Conservation (phyloP, 2,888 invertebrate genomes). For the Parapristionchus giblindavisi region DNA sequence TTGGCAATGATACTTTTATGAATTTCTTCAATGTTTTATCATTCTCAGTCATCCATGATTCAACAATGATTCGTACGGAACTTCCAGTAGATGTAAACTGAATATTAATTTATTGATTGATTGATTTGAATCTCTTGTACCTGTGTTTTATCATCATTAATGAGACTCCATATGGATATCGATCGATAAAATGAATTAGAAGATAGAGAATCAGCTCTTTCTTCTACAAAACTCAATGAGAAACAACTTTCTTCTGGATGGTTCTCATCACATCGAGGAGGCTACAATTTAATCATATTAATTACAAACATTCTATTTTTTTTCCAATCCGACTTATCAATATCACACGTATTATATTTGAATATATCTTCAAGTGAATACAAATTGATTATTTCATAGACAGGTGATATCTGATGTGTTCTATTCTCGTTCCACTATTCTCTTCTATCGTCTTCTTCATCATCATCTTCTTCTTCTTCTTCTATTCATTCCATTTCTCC, state of each 20-base stretch:
- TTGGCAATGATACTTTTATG: slow-evolving; percentile 8
- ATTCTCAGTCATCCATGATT: slow-evolving; percentile 11
- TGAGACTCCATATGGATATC: slow-evolving; percentile 24
- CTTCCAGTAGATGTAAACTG: slow-evolving; percentile 19
- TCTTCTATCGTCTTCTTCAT: neutral
- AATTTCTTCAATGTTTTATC: neutral
- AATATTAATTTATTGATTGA: neutral
- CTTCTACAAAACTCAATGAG: slow-evolving; percentile 12
- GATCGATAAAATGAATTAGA: slow-evolving; percentile 33
- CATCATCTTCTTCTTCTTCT: neutral
- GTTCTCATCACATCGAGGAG: neutral
- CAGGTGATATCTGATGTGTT: too few species aligned
- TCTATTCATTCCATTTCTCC: neutral
- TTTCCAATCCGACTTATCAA: too few species aligned
- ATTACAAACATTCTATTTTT: too few species aligned
- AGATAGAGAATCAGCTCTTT: slow-evolving; percentile 16
- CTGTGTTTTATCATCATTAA: slow-evolving; percentile 16
- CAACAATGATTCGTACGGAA: slow-evolving; percentile 18
- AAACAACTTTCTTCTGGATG: slow-evolving; percentile 1
- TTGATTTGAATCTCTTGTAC: neutral
- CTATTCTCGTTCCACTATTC: neutral
- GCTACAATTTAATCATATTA: slow-evolving; percentile 7
- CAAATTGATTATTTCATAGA: too few species aligned
- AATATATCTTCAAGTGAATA: too few species aligned
- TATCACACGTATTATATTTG: too few species aligned